Evolutionary conservation across 2,797 vertebrate genomes (phyloP), one percentile per base, ranked within the genome.

Genomic region (Arnoldichthys spilopterus): DNA sequence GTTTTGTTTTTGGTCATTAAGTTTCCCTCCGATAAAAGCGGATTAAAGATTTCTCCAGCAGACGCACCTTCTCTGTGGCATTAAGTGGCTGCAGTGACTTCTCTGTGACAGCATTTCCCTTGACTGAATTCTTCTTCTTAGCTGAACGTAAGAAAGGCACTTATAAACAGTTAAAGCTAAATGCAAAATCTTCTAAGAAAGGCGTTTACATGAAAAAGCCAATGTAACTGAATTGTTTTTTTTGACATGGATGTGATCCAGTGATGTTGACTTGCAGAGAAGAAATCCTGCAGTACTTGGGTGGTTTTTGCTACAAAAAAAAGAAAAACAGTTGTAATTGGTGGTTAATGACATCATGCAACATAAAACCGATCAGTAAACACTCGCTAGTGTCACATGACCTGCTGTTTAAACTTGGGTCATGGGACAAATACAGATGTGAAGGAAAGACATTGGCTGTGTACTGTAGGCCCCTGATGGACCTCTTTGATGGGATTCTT

Each of bases 321-420:
- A n/a, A n/a, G n/a, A 51, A 56, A 40, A 59, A 45, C 66, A 80
- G 47, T 16, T 62, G 40, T 71, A 62, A 67, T 77, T 71, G 64
- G 45, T 70, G 56, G 51, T 28, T 70, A 32, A 76, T 66, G 58
- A 74, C 72, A 79, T 59, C 56, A 59, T 59, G 56, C 56, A 59
- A 59, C 56, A 59, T 13, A 26, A 59, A 26, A 59, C 13, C 56
- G 6, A 59, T 59, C 56, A 15, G 26, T 59, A 28, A 59, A 59
- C 26, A 30, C 16, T 30, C 1, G 13, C 56, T 30, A 13, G 24
- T 51, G 54, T 34, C 34, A 11, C 59, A 32, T 74, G 72, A 49
- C 22, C 32, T 47, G 62, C 26, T 61, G 18, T 47, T 32, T 62
- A 62, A 37, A 64, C 47, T 64, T 56, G 47, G 8, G 43, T 63